Evolutionary conservation across 2,888 invertebrate genomes (phyloP).

Genomic region (Catocala nupta): DNA sequence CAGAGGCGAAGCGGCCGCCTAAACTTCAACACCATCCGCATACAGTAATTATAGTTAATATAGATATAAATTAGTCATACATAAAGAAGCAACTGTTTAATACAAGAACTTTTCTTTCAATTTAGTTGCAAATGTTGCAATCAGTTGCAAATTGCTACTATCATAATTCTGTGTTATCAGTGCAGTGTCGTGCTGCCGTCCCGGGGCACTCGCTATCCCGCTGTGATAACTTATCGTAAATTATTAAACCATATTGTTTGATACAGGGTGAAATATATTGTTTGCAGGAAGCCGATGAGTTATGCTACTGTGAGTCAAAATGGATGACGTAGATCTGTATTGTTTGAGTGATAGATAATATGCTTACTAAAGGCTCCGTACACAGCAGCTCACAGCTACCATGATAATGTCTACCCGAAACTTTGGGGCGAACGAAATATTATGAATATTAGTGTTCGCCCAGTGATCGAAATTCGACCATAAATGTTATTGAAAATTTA

Average conservation of each 20-base stretch:
- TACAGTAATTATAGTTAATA: too few relatives aligned
- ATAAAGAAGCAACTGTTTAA: too few relatives aligned
- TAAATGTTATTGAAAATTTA: too few relatives aligned
- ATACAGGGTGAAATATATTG: constrained; percentile 3
- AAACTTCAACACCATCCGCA: too few relatives aligned
- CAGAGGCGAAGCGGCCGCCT: too few relatives aligned
- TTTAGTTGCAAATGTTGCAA: constrained; percentile 17
- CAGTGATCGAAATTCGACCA: too few relatives aligned
- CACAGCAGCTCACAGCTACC: too few relatives aligned
- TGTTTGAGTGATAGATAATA: background rate
- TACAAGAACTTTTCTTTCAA: too few relatives aligned
- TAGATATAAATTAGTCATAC: too few relatives aligned
- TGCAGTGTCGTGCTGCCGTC: constrained; percentile 34
- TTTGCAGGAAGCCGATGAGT: background rate
- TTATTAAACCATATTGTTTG: constrained; percentile 19
- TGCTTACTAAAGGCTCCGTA: background rate
- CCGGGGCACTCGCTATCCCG: constrained; percentile 43
- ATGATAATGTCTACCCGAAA: too few relatives aligned
- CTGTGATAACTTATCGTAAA: constrained; percentile 44
- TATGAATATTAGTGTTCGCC: too few relatives aligned
- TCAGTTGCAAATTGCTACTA: constrained; percentile 38
- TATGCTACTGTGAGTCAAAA: constrained; percentile 5
- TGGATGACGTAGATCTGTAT: constrained; percentile 1
- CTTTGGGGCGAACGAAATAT: too few relatives aligned
- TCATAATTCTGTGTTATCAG: constrained; percentile 34